Base-by-base conservation (phyloP, 2,888 invertebrate genomes). In the Drymonia ruficornis region DNA sequence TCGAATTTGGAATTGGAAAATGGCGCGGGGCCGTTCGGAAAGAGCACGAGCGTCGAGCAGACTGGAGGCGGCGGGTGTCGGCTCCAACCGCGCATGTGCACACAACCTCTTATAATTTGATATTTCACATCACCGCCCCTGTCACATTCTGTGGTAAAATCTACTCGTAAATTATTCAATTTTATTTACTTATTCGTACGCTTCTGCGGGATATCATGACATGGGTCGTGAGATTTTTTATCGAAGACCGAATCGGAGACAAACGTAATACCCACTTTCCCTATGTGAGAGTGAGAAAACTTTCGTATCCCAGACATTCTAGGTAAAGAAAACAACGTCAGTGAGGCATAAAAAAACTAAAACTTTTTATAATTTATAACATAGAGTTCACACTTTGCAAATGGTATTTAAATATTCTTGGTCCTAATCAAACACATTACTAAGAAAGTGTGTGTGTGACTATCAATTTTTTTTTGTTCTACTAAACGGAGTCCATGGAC, bases 111-210 rank as follows among this genome's bases (percentile, higher is more conserved):
- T 86, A 89, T 88, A 89, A 89, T 88, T 87, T 89, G 87, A 89
- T 90, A 90, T 89, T 86, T 84, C 87, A 84, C 87, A 86, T 88
- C 87, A 85, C 85, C 86, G 84, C 86, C 83, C 84, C 83, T 84
- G 84, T 87, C 87, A 89, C 89, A 87, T 85, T 86, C 82, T 83
- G 85, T 86, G 86, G 87, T 83, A 85, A 86, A 88, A 84, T 83
- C 82, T 84, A 85, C 84, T 86, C 83, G 81, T 87, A 84, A 86
- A 89, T 89, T 87, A 89, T 89, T 88, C 86, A 86, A 86, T 87
- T 87, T 87, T 86, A 86, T 86, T 86, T 85, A 83, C 82, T 86
- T 86, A 85, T 80, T 78, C 81, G 74, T 78, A 73, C 78, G 80
- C 72, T 76, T 73, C 75, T 72, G 77, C 74, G 64, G 68, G 69